A percentile compares a stretch with the other conserved stretches of the same genome.
These are phyloP conservation scores for Passerina amoena DNA, from an alignment of 2,113 vertebrate genomes.

Conservation along the genomic window DNA sequence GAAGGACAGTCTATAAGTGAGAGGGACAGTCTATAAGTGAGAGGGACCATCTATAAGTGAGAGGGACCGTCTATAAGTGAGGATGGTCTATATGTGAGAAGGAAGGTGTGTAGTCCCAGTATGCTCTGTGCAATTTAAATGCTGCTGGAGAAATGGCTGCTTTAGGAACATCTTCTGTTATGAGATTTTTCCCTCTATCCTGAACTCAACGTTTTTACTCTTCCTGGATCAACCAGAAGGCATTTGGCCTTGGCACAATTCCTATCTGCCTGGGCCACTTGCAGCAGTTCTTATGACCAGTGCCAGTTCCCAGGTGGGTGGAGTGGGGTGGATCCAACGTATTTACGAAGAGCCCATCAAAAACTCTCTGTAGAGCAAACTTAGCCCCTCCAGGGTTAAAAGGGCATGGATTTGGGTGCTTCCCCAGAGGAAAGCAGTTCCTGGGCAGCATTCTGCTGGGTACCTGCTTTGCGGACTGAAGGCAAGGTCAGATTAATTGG, in stretches of 20 bases:
- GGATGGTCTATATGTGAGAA: too few species aligned
- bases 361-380: background rate
- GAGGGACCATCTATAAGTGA: too few species aligned
- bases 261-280: background rate
- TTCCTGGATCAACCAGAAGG: background rate
- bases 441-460: background rate
- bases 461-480: background rate
- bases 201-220: background rate
- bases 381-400: background rate
- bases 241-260: background rate
- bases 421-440: background rate
- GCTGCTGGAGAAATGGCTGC: background rate
- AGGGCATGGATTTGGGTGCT: background rate
- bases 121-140: background rate
- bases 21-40: too few species aligned
- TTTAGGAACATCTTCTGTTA: background rate
- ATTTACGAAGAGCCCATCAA: background rate
- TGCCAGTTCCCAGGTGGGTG: background rate
- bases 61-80: too few species aligned
- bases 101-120: background rate
- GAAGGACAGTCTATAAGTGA: background rate
- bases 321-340: fast-evolving
- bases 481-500: background rate
- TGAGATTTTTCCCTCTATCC: background rate
- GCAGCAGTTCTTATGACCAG: background rate